Evolutionary conservation across 2,797 vertebrate genomes (phyloP), one percentile per base, ranked within the genome.

Genomic region (Pygocentrus nattereri): DNA sequence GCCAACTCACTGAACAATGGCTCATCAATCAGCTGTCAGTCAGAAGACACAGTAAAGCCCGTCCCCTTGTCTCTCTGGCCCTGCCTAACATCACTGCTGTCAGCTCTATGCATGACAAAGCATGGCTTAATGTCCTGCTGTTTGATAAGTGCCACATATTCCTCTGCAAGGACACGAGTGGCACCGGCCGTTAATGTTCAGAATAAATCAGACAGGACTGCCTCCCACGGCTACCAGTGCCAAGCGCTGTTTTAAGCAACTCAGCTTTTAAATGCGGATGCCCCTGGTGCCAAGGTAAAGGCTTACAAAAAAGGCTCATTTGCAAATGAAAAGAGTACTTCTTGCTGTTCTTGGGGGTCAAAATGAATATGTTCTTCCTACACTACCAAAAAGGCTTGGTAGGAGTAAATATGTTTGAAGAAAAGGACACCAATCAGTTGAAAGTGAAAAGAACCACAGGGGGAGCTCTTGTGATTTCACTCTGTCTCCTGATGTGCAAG

Each of bases 321-420:
- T 84, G 82, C 68, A 54, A 88, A 88, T 90, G 87, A 89, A 88
- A 83, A 88, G 78, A 79, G 84, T 82, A 81, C 72, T 65, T 75
- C 64, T 90, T 79, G 84, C 87, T 87, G 79, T 70, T 82, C 78
- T 83, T 73, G 76, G 88, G 88, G 87, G 90, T 89, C 85, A 82
- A 85, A 90, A 89, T 87, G 88, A 89, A 89, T 91, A 70, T 19
- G 54, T 59, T 59, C n/a, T 13, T 16, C 72, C 23, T 21, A 3
- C 1, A 12, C 19, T 58, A 58, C 12, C 25, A 82, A 44, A 84
- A 86, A 83, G 75, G 80, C 69, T 76, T 86, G 88, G 83, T 77
- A 79, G 80, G 11, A 30, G 82, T 88, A 88, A 87, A 88, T 85
- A 74, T 76, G 87, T 82, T 79, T 85, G 80, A 85, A 87, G 84